A percentile compares a stretch with the other conserved stretches of the same genome.
phyloP scores from a whole-genome alignment of 1,140 invertebrate species.

The Panulirus ornatus region DNA sequence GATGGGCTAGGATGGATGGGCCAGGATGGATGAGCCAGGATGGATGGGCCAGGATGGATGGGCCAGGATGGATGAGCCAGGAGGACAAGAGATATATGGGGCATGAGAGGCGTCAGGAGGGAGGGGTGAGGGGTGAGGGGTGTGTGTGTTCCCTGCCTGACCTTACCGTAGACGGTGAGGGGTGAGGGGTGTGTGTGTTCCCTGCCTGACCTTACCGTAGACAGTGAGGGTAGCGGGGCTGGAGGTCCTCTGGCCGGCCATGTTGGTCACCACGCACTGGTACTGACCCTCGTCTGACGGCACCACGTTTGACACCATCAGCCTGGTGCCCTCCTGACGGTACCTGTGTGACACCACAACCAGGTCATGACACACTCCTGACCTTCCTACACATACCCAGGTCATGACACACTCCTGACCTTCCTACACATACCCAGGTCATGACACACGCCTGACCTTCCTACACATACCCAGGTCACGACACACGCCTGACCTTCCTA shows the following conservation, averaged over 20 bases:
- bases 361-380: too few species aligned
- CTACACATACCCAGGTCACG: background rate
- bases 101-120: background rate
- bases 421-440: background rate
- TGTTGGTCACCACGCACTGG: constrained; percentile 62
- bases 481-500: too few species aligned
- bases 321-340: constrained; percentile 41
- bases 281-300: constrained; percentile 52
- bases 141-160: too few species aligned
- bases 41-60: too few species aligned
- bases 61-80: too few species aligned
- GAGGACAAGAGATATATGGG: background rate
- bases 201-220: constrained; percentile 40
- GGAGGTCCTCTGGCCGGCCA: constrained; percentile 46
- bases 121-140: background rate
- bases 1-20: too few species aligned
- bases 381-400: background rate
- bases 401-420: too few species aligned
- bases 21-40: too few species aligned
- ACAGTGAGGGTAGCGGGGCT: constrained; percentile 27
- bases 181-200: too few species aligned
- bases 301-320: constrained; percentile 47
- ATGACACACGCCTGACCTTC: too few species aligned
- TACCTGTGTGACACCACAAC: background rate
- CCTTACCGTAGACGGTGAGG: constrained; percentile 27